Percentiles rank a stretch among this genome's conserved stretches.
phyloP scores from a whole-genome alignment of 2,113 vertebrate genomes.

The Phaethornis superciliosus region DNA sequence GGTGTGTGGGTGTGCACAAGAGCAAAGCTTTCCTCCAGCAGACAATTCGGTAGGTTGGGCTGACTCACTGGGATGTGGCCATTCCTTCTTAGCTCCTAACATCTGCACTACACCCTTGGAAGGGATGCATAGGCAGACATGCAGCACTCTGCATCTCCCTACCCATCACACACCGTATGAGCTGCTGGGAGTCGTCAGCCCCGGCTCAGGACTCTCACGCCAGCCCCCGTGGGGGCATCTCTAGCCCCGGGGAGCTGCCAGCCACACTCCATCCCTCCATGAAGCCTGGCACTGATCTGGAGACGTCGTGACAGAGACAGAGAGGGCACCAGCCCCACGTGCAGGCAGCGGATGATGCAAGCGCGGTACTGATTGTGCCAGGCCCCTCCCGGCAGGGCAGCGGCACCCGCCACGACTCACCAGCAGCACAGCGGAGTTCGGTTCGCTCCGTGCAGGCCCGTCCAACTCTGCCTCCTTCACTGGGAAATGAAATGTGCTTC shows the following conservation, averaged over 20 bases:
- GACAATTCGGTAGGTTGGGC: not conserved
- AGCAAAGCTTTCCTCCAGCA: not conserved
- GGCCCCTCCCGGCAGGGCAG: not conserved
- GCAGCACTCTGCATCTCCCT: rapidly evolving
- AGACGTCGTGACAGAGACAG: too few relatives aligned
- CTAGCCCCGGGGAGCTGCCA: not conserved
- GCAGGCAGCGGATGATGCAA: conserved; percentile 4
- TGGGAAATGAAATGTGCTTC: not conserved
- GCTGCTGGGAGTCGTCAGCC: not conserved
- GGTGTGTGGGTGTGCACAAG: not conserved
- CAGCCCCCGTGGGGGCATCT: not conserved
- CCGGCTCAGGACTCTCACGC: too few relatives aligned
- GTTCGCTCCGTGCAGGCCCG: not conserved
- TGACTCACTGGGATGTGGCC: not conserved
- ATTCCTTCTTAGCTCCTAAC: not conserved
- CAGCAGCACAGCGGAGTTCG: not conserved
- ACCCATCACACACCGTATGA: too few relatives aligned
- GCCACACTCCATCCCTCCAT: not conserved
- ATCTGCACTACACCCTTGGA: not conserved
- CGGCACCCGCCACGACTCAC: not conserved
- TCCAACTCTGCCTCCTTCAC: not conserved
- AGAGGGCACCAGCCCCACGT: not conserved
- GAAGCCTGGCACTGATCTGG: not conserved
- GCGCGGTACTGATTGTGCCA: not conserved
- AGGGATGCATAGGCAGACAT: not conserved